phyloP scores from a whole-genome alignment of 1,140 invertebrate genomes.

The Megalopta genalis region DNA sequence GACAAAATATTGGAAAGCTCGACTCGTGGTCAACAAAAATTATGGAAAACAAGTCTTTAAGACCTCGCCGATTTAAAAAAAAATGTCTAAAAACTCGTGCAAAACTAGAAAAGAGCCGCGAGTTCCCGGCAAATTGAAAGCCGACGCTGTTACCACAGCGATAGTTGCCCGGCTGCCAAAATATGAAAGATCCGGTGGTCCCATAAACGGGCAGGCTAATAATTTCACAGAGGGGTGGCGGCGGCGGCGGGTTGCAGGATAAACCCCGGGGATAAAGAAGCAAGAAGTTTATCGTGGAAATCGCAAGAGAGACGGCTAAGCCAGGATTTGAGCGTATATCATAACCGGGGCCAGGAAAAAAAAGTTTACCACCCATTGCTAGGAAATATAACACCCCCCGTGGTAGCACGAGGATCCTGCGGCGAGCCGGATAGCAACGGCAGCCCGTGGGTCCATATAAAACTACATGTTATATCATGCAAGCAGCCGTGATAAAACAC shows the following conservation, averaged over 20 bases:
- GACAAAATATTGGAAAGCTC: too few species aligned
- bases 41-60: too few species aligned
- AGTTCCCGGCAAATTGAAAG: too few species aligned
- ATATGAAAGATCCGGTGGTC: too few species aligned
- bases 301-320: conserved; percentile 39
- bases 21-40: too few species aligned
- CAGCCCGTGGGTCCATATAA: conserved; percentile 46
- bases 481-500: conserved; percentile 60
- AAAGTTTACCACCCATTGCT: conserved; percentile 63
- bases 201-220: conserved; percentile 38
- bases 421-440: conserved; percentile 24
- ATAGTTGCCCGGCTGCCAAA: too few species aligned
- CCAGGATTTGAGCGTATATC: conserved; percentile 53
- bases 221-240: conserved; percentile 33
- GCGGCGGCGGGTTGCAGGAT: conserved; percentile 13
- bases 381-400: conserved; percentile 58
- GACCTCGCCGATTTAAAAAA: too few species aligned
- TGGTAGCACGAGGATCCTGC: conserved; percentile 46
- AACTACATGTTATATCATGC: conserved; percentile 58
- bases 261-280: conserved; percentile 46
- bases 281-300: conserved; percentile 41
- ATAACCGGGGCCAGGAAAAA: conserved; percentile 36
- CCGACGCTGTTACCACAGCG: too few species aligned
- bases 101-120: too few species aligned
- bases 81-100: too few species aligned